Base-by-base conservation (phyloP, 92 coral and sea anemone genomes). In the Meandrina meandrites region DNA sequence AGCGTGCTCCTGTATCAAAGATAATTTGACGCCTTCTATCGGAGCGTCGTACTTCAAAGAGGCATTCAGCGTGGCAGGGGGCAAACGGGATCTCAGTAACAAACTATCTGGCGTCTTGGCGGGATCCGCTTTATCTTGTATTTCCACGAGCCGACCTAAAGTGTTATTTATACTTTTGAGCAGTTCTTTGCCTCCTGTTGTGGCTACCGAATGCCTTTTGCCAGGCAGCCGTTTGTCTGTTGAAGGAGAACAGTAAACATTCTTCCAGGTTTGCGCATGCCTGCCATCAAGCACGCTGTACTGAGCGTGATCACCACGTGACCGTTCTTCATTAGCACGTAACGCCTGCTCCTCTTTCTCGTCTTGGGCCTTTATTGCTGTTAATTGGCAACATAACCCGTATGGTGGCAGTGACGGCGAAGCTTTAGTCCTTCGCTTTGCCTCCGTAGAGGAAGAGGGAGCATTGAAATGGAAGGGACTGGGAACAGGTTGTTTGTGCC, bases 321-420 rank as follows among this genome's bases (percentile, higher is more conserved):
- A 51, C 56, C 60, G 37, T 19, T 60, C 76, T 5, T 76, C 81
- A n/a, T 85, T 47, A 40, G 58, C 80, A 57, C 81, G 75, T 75
- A 60, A 14, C 60, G 22, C 47, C 0, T 11, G 37, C 19, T 57
- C 80, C 15, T 16, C 36, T 24, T 28, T 35, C 53, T 83, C 87
- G 4, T 83, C 87, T 45, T 83, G 87, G 5, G 87, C 56, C 67
- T 83, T 83, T 10, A 76, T 66, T 17, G 81, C 88, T 17, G 88
- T 85, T 47, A 85, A 67, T 57, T 85, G 88, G 82, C 88, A 85
- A 42, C 82, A 85, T 70, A 85, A 28, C n/a, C 88, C 88, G n/a
- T 85, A 85, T 14, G 88, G 81, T 7, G 88, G 88, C 19, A 85
- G 36, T 36, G 76, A 56, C 8, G 86, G 75, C 13, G 88, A 28